These are phyloP conservation scores for Cheilosia impressa DNA, from an alignment of 2,888 invertebrate species.

Conservation along the genomic window DNA sequence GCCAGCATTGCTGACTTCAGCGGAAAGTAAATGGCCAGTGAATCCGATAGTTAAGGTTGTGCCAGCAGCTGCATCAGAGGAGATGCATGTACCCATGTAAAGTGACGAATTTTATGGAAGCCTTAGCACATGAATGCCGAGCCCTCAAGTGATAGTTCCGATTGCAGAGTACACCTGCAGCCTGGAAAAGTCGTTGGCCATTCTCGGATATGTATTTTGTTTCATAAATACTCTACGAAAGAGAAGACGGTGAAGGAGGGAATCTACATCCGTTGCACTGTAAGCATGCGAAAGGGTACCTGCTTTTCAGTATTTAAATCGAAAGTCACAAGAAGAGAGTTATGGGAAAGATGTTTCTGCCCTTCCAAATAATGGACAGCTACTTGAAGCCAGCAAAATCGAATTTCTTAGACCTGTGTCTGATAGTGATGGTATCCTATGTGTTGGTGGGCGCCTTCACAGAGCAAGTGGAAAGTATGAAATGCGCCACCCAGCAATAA, in stretches of 20 bases:
- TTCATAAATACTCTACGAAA: not conserved
- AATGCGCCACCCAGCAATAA: too few relatives aligned
- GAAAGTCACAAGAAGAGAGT: not conserved
- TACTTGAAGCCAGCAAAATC: conserved; percentile 12
- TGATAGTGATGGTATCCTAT: too few relatives aligned
- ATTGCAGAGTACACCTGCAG: not conserved
- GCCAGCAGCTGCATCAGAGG: too few relatives aligned
- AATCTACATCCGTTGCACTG: not conserved
- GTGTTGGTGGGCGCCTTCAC: too few relatives aligned
- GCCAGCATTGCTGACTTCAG: not conserved
- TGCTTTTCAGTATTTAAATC: too few relatives aligned
- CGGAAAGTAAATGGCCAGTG: conserved; percentile 7
- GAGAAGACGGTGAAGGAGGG: not conserved
- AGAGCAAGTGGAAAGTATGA: too few relatives aligned
- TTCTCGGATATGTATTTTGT: conserved; percentile 10
- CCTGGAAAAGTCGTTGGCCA: conserved; percentile 1
- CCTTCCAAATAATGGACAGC: not conserved
- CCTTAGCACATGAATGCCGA: conserved; percentile 4
- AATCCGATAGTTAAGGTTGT: not conserved
- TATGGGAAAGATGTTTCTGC: conserved; percentile 6
- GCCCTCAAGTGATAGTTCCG: not conserved
- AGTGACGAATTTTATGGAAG: not conserved
- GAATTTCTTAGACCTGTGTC: too few relatives aligned
- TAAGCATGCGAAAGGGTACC: not conserved
- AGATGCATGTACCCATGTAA: not conserved